Conservation (phyloP, 2,797 vertebrate genomes). For the Eidolon dupreanum region DNA sequence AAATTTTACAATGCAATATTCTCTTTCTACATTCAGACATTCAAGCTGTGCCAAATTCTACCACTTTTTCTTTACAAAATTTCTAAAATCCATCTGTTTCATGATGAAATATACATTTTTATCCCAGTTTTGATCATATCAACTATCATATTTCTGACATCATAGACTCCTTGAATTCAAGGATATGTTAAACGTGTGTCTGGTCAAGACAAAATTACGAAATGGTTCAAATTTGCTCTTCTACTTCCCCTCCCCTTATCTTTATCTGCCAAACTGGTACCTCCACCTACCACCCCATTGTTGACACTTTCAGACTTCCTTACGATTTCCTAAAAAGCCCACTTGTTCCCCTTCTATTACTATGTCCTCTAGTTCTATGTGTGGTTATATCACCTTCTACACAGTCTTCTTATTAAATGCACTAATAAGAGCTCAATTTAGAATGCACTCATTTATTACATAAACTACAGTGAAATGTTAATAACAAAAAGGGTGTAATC, state of each 20-base stretch:
- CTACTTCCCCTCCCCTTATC: background rate
- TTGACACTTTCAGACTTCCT: background rate
- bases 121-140: slow-evolving; percentile 26
- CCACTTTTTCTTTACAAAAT: slow-evolving; percentile 52
- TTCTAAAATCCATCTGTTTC: slow-evolving; percentile 51
- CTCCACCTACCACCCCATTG: accelerated
- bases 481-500: background rate
- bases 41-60: slow-evolving; percentile 48
- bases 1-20: slow-evolving; percentile 40
- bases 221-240: background rate
- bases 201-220: background rate
- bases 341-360: background rate
- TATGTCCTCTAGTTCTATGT: background rate
- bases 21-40: slow-evolving; percentile 50
- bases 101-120: slow-evolving; percentile 60
- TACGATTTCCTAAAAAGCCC: background rate
- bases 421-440: background rate
- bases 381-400: background rate
- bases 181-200: background rate
- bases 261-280: background rate
- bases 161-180: background rate
- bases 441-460: background rate
- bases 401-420: background rate
- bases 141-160: slow-evolving; percentile 41
- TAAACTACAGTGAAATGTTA: slow-evolving; percentile 21